Base-by-base conservation (phyloP, 2,888 invertebrate genomes). In the Caenorhabditis plicata region DNA sequence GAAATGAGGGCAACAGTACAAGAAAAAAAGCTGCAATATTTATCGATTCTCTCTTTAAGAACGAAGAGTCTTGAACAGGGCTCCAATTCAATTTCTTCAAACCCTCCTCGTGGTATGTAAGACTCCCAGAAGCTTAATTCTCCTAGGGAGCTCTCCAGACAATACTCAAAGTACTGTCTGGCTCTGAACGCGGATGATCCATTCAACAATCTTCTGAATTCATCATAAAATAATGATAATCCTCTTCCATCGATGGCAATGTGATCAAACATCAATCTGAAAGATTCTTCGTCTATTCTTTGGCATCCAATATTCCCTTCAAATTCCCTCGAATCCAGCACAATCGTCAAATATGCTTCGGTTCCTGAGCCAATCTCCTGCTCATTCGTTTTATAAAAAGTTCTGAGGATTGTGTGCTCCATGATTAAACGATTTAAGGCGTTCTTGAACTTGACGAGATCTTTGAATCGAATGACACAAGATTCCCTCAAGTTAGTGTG, bases 221-320 rank as follows among this genome's bases (percentile, higher is more conserved):
- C 43, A 4, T 54, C 19, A 26, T 64, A 44, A n/a, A 72, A 61
- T 15, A 72, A 35, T 8, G 45, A 13, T 9, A 73, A 33, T 0
- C 66, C 61, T 25, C 38, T 31, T n/a, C 68, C 72, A 41, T 72
- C 72, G 7, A 69, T 48, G 8, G 55, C 38, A 41, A 66, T 64
- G 31, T 72, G 71, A 39, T 72, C 61, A 40, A 69, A 60, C n/a
- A 48, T 45, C 4, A 63, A 20, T 27, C 39, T 23, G 8, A 56
- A 26, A 17, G 25, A 15, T 2, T 23, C 7, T 7, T 29, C 1
- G 1, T 20, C 9, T 19, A 19, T 23, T 23, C 22, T 5, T 29
- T 23, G 19, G 31, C 50, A 45, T 31, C 22, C n/a, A 4, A 13
- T 4, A 45, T 44, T 35, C 8, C 26, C 45, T 9, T 32, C 20